Evolutionary conservation across 2,888 invertebrate genomes (phyloP).

Genomic region (Theodoxus fluviatilis): DNA sequence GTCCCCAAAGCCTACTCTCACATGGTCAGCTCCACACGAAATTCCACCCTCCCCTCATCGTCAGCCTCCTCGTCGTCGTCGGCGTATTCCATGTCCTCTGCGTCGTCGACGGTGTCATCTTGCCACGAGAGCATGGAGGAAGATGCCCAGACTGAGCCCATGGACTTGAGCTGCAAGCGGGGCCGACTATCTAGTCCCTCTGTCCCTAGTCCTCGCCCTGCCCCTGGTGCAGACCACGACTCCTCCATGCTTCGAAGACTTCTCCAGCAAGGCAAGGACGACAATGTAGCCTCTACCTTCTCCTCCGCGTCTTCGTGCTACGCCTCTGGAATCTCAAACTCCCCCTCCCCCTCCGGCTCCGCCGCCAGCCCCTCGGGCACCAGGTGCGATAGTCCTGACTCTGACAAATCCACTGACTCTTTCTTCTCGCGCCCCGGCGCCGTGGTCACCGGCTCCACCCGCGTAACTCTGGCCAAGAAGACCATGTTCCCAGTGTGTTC

Average conservation of each 20-base stretch:
- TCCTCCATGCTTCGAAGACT: conserved; percentile 42
- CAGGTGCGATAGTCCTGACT: conserved; percentile 29
- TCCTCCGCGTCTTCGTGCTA: conserved; percentile 17
- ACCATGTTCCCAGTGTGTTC: conserved; percentile 61
- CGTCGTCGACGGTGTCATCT: conserved; percentile 10
- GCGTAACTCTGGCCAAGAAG: conserved; percentile 63
- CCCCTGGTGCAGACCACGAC: conserved; percentile 41
- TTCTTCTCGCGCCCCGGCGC: conserved; percentile 20
- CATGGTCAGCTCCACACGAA: conserved; percentile 38
- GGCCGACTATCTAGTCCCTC: too few species aligned
- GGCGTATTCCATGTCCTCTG: conserved; percentile 5
- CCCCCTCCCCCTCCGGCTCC: conserved; percentile 26
- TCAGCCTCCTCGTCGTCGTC: conserved; percentile 20
- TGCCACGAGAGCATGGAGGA: conserved; percentile 22
- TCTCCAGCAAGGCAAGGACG: conserved; percentile 39
- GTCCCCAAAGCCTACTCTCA: conserved; percentile 53
- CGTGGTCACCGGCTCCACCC: conserved; percentile 45
- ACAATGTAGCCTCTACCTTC: conserved; percentile 17
- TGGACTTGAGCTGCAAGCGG: conserved; percentile 55
- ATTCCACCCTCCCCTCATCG: conserved; percentile 24
- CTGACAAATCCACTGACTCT: too few species aligned
- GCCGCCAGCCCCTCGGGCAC: conserved; percentile 24
- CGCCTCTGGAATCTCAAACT: conserved; percentile 26
- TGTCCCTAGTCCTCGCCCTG: too few species aligned
- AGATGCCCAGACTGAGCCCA: conserved; percentile 47